Conservation (phyloP, 2,797 vertebrate species). For the Diplodus puntazzo region DNA sequence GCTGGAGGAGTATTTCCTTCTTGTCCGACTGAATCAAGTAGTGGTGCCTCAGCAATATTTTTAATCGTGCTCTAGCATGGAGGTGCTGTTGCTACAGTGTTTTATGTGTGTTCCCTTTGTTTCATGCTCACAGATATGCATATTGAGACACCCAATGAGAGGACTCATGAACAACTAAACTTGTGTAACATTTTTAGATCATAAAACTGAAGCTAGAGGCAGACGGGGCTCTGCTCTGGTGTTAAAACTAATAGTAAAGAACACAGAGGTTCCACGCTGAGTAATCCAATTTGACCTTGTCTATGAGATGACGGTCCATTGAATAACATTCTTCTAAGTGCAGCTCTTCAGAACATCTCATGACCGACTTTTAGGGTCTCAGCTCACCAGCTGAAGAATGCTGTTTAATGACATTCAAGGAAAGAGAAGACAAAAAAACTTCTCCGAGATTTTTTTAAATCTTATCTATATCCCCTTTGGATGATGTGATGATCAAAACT, state of each 20-base stretch:
- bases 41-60: constrained; percentile 72
- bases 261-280: constrained; percentile 67
- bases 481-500: constrained; percentile 22
- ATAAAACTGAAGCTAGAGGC: constrained; percentile 45
- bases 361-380: constrained; percentile 72
- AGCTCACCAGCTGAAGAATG: constrained; percentile 61
- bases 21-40: constrained; percentile 75
- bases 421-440: constrained; percentile 21
- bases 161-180: constrained; percentile 61
- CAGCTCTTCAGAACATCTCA: constrained; percentile 58
- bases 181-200: constrained; percentile 58
- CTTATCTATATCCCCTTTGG: constrained; percentile 17
- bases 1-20: constrained; percentile 77
- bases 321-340: constrained; percentile 62
- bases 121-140: constrained; percentile 15
- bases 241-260: constrained; percentile 71
- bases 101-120: constrained; percentile 38
- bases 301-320: constrained; percentile 61
- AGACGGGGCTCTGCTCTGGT: constrained; percentile 60
- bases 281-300: constrained; percentile 78
- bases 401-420: constrained; percentile 36
- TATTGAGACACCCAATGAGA: constrained; percentile 1
- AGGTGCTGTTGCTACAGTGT: constrained; percentile 48
- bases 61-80: constrained; percentile 59
- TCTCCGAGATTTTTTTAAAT: constrained; percentile 2